Evolutionary conservation across 2,797 vertebrate genomes (phyloP), one percentile per base, ranked within the genome.

Genomic region (Leuciscus waleckii): DNA sequence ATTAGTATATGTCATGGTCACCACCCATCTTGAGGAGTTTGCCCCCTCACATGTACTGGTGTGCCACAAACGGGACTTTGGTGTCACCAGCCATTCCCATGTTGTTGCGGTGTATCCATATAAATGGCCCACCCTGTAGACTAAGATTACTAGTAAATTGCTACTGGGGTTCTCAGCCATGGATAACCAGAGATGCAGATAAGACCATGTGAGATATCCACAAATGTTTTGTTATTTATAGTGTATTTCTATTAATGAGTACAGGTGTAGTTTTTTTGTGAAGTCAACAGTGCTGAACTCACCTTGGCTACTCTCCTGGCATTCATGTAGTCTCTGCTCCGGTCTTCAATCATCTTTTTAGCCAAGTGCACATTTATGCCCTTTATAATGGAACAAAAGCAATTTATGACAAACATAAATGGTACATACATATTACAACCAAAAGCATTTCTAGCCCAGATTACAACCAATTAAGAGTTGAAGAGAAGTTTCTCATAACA

Each of bases 271-370:
- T 1, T 26, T 46, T 71, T 29, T 16, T 4, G 7, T 7, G 6
- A 1, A 46, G 32, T 1, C 2, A 74, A 74, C 43, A 7, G 4
- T 46, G 43, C 46, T 46, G 14, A 46, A 26, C 21, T 91, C 94
- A 99, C 98, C 97, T 99, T 99, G 82, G 98, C 98, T 79, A 99
- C 98, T 86, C 98, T 98, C 87, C 98, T 95, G 80, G 98, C 98
- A 7, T 99, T 99, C 98, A 99, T 99, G 89, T 99, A 99, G 93
- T 99, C 98, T 94, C 98, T 96, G 92, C 98, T 99, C 80, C 98
- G 96, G 93, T 99, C 98, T 92, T 99, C 98, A 70, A 99, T 99
- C 98, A 99, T 99, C 95, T 99, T 99, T 95, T 99, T 99, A 85
- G 98, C 98, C 94, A 99, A 95, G 91, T 99, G 98, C 88, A 99